Conservation (phyloP, 2,888 invertebrate species). For the Euphydryas editha region DNA sequence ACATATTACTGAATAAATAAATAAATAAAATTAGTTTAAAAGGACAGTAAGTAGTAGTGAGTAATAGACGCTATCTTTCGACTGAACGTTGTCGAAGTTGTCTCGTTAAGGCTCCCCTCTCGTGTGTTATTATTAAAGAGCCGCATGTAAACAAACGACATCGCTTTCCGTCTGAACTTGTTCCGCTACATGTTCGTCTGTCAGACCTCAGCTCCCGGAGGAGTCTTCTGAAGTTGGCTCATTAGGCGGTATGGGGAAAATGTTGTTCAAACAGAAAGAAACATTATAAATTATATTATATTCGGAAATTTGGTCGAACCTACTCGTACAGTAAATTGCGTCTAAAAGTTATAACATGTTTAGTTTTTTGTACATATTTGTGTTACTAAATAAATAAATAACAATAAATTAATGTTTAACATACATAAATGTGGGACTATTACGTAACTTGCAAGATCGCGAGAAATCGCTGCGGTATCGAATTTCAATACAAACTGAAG, state of each 20-base stretch:
- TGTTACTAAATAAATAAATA: too few species aligned
- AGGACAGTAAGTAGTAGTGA: not conserved
- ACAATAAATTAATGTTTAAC: too few species aligned
- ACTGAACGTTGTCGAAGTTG: not conserved
- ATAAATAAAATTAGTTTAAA: too few species aligned
- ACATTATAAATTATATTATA: not conserved
- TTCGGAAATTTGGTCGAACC: not conserved
- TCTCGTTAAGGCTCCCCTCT: not conserved
- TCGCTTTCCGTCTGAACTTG: not conserved
- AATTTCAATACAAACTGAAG: too few species aligned
- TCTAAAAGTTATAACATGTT: too few species aligned
- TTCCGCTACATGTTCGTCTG: not conserved
- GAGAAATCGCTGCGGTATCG: too few species aligned
- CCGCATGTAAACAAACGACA: not conserved
- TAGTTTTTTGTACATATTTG: too few species aligned
- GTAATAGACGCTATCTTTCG: not conserved
- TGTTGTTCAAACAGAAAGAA: not conserved
- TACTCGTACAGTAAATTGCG: not conserved
- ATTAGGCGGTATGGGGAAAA: not conserved
- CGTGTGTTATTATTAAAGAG: slow-evolving; percentile 1
- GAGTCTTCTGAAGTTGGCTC: not conserved
- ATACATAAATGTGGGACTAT: too few species aligned
- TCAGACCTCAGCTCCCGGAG: not conserved
- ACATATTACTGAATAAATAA: too few species aligned
- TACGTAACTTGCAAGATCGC: too few species aligned